Percentiles rank a stretch among this genome's conserved stretches.
Conservation (phyloP, 30 jellyfish, hydroid and myxozoan species). For the Hydra vulgaris region DNA sequence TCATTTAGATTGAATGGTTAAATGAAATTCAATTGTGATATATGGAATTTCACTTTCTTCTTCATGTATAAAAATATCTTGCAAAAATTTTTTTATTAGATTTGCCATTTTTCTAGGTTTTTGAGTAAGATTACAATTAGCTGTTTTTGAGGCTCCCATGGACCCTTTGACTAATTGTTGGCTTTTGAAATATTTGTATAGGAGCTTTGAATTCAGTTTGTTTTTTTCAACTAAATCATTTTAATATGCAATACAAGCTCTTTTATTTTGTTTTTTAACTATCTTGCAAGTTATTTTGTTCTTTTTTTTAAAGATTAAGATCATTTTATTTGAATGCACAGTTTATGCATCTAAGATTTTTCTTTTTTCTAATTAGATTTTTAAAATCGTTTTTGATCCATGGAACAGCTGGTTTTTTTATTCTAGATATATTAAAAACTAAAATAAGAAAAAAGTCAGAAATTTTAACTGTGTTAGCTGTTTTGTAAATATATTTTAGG, state of each 20-base stretch:
- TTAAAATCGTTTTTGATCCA: background rate
- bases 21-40: too few relatives aligned
- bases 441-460: background rate
- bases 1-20: too few relatives aligned
- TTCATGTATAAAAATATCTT: too few relatives aligned
- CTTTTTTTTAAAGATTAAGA: background rate
- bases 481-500: background rate
- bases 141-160: background rate
- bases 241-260: background rate
- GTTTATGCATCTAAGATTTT: background rate
- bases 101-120: background rate
- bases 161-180: background rate
- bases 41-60: too few relatives aligned
- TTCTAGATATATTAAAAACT: background rate
- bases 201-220: background rate
- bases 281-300: too few relatives aligned
- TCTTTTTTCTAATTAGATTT: background rate
- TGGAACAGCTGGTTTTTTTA: background rate
- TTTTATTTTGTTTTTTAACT: background rate
- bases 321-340: background rate
- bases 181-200: background rate
- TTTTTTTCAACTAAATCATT: too few relatives aligned
- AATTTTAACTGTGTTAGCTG: background rate
- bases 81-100: too few relatives aligned
- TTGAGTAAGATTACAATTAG: background rate